A percentile compares a stretch with the other conserved stretches of the same genome.
phyloP scores from a whole-genome alignment of 2,113 vertebrate species.

The Reinhardtius hippoglossoides region DNA sequence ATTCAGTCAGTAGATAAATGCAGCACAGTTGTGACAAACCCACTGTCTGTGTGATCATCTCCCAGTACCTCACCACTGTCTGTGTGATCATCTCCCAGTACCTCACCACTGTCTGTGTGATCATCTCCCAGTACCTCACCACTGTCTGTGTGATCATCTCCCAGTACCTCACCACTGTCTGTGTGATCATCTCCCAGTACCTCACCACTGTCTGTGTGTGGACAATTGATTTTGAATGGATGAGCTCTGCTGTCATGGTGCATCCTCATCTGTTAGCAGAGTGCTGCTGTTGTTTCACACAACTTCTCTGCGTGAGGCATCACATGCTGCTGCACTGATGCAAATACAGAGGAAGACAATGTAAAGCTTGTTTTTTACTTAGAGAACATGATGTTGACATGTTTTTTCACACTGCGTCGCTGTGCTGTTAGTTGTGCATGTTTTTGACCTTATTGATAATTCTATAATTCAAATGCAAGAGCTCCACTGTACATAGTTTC shows the following conservation, averaged over 20 bases:
- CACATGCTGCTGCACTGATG: conserved; percentile 46
- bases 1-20: conserved; percentile 1
- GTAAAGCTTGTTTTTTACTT: neutral
- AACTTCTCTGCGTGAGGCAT: conserved; percentile 9
- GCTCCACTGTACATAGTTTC: neutral
- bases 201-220: conserved; percentile 5
- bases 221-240: conserved; percentile 27
- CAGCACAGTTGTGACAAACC: neutral
- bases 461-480: neutral
- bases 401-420: neutral
- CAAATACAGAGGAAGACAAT: neutral
- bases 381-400: neutral
- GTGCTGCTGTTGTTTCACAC: neutral
- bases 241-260: conserved; percentile 2
- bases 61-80: neutral
- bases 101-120: conserved; percentile 1
- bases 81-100: conserved; percentile 14
- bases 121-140: too few species aligned
- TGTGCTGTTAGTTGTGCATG: neutral
- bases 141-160: neutral
- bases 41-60: neutral
- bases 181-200: conserved; percentile 13
- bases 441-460: neutral
- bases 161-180: neutral
- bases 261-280: neutral